Base-by-base conservation (phyloP, 2,113 vertebrate genomes). In the Perca fluviatilis region DNA sequence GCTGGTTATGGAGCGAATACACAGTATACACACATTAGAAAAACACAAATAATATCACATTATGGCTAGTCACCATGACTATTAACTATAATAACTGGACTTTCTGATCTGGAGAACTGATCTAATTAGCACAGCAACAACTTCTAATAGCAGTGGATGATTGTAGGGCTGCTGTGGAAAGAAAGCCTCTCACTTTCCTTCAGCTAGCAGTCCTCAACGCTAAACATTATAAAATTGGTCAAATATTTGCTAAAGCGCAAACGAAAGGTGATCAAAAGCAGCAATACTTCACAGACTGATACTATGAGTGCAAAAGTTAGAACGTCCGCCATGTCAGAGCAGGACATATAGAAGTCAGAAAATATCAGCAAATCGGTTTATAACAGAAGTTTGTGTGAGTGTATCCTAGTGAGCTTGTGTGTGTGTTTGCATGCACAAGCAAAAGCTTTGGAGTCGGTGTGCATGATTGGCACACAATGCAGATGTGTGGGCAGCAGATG, bases 401-500 rank as follows among this genome's bases (percentile, higher is more conserved):
- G 77, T 36, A 23, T 79, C 21, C 74, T 47, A 54, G 57, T 67
- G 54, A 47, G 80, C 6, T 11, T 25, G 40, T 71, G 65, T 79
- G 50, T 58, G n/a, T 80, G 60, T 72, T 51, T 67, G 13, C 14
- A 51, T 11, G 64, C 40, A 81, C 57, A 9, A 65, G 77, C 43
- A 73, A 84, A 92, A 21, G 63, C 77, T 82, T 73, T 71, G 46
- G 78, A 84, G 81, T 90, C 49, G 62, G 88, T 87, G 87, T 82
- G 85, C 87, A 74, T 89, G 80, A 96, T 92, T 93, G 92, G 89
- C 94, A 92, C 91, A 98, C 96, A 98, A 98, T 96, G 95, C 95
- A 92, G 92, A 94, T 96, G 97, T 90, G 98, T 98, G 97, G 98
- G 98, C 86, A 96, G 97, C 84, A 80, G 89, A 93, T 96, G 96